These are phyloP conservation scores for Cistogaster globosa DNA, from an alignment of 2,888 invertebrate genomes.

Conservation along the genomic window DNA sequence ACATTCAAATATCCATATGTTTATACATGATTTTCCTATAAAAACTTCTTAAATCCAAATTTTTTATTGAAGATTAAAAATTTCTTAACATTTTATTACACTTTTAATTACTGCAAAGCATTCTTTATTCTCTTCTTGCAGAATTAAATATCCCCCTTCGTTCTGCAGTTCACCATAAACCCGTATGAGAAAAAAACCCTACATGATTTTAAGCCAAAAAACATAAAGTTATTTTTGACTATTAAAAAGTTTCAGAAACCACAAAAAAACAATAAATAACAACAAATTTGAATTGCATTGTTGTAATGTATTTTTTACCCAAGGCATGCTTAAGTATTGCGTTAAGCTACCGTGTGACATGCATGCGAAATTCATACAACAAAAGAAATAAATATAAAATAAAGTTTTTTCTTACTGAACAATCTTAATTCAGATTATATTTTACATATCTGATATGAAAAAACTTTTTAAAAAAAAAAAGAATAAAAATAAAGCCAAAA, in stretches of 20 bases:
- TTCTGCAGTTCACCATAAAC: neutral
- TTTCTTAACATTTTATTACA: neutral
- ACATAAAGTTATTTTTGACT: slow-evolving; percentile 32
- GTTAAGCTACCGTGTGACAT: slow-evolving; percentile 66
- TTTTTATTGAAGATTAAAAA: no score
- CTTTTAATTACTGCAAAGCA: neutral
- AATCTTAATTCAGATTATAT: slow-evolving; percentile 49
- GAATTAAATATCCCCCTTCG: neutral
- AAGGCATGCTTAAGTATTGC: slow-evolving; percentile 59
- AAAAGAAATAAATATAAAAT: slow-evolving; percentile 24
- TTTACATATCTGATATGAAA: neutral
- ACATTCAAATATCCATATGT: no score
- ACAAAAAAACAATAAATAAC: neutral
- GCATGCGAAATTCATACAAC: slow-evolving; percentile 66
- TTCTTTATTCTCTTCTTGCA: neutral
- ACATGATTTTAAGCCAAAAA: slow-evolving; percentile 30
- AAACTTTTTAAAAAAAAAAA: neutral
- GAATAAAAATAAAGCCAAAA: slow-evolving; percentile 38
- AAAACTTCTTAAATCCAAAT: neutral
- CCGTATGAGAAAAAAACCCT: neutral
- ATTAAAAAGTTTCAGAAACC: slow-evolving; percentile 13
- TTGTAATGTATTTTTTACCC: slow-evolving; percentile 11
- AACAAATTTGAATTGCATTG: slow-evolving; percentile 43
- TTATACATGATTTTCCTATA: no score
- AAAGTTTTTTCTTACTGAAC: slow-evolving; percentile 58